Evolutionary conservation across 2,113 vertebrate genomes (phyloP), one percentile per base, ranked within the genome.

Genomic region (Collichthys lucidus): DNA sequence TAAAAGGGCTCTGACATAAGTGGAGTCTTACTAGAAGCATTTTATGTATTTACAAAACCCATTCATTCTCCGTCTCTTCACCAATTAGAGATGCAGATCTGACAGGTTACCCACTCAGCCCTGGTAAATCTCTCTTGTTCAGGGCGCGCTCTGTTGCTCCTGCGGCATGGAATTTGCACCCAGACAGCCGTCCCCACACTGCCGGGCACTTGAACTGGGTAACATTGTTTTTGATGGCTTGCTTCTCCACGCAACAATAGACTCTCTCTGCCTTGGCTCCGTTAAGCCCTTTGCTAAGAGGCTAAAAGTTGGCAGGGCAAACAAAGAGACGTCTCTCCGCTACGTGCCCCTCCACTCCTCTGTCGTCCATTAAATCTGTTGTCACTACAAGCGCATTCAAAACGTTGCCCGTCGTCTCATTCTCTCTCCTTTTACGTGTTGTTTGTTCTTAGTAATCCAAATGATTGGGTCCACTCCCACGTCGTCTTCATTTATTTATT

Each of bases 261-360:
- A 35, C 57, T 52, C 78, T 75, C 83, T 88, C 83, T 88, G 86
- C 74, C 74, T 10, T 19, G 63, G 59, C 70, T 86, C 81, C 65
- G 80, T 91, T n/a, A 91, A 92, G 84, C 90, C 72, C 79, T 78
- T 52, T 20, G 79, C 86, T 86, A 84, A 88, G 89, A 92, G 87
- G 91, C 87, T 88, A 49, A 88, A 83, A 83, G 88, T 80, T 91
- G 85, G 89, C 87, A 85, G 80, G 84, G 47, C 46, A 70, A 66
- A 91, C 92, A 92, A 89, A 90, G 79, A 19, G 53, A 69, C 1
- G 17, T 57, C 59, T 87, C 73, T 88, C 56, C 40, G 42, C 72
- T 29, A n/a, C 70, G 53, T 79, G 65, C 53, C 80, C 74, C 82
- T 79, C 61, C 49, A 77, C 56, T 85, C 67, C 72, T 74, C 76